Evolutionary conservation across 2,797 vertebrate species (phyloP), one percentile per base, ranked within the genome.

Genomic region (Cossypha heuglini): DNA sequence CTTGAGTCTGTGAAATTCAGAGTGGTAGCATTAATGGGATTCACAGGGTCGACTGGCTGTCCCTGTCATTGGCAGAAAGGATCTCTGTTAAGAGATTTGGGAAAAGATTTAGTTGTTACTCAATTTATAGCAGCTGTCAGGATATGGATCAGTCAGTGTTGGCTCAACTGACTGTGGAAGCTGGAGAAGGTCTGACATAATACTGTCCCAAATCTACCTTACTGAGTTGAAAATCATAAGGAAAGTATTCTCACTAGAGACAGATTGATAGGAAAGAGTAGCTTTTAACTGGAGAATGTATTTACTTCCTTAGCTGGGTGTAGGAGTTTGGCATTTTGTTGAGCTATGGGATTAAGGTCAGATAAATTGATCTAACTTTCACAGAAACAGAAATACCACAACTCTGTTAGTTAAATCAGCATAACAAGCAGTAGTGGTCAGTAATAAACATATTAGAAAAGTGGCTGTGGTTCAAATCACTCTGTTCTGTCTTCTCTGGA

Each of bases 401-500:
- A 6, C 6, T 74, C 42, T 55, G 37, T 40, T 26, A 46, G 42
- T 57, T 75, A 14, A n/a, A 46, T n/a, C 51, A 63, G 15, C 2
- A 1, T 28, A 59, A 59, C 51, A 48, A 69, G 29, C 25, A 37
- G 62, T 13, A 81, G 38, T 1, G 21, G 84, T 68, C 78, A 92
- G 57, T 52, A 59, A 48, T 81, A 85, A 91, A 69, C 13, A 18
- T 13, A 63, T 51, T 37, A 64, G 52, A 81, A 49, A 93, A 82
- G 62, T 5, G 1, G 10, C n/a, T 43, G 6, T 3, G 2, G 46
- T 84, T 84, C 40, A 69, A 69, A 52, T 69, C 33, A 38, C 71
- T 89, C n/a, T 93, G 38, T 71, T 94, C 16, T 21, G 29, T 24
- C 67, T 92, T 63, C 35, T 83, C 35, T 75, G 58, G 83, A 40